phyloP scores from a whole-genome alignment of 2,113 vertebrate species.

The Sylvietta virens region DNA sequence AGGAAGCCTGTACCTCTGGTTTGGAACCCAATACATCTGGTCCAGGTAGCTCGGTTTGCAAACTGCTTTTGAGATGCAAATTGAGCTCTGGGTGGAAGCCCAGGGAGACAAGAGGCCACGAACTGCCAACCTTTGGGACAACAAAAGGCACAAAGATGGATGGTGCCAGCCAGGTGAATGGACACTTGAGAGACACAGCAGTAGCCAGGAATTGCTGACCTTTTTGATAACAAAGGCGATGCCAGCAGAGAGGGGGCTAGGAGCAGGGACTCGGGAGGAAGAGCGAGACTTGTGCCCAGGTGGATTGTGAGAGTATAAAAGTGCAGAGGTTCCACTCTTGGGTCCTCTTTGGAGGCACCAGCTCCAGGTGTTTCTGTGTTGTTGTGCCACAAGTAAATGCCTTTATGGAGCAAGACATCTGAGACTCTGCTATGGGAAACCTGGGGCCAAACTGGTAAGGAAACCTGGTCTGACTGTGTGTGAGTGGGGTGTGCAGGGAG shows the following conservation, averaged over 20 bases:
- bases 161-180: not conserved
- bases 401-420: not conserved
- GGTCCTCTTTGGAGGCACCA: not conserved
- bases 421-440: not conserved
- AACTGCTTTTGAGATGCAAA: not conserved
- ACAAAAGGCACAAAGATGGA: not conserved
- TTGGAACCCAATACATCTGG: not conserved
- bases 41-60: not conserved
- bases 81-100: not conserved
- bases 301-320: not conserved
- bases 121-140: not conserved
- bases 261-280: not conserved
- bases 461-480: not conserved
- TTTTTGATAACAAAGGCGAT: not conserved
- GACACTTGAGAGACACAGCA: not conserved
- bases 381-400: not conserved
- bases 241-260: not conserved
- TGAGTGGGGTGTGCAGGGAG: not conserved
- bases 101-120: not conserved
- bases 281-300: fast-evolving
- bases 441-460: not conserved
- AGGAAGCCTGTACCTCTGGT: not conserved
- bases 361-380: not conserved
- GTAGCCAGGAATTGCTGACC: not conserved
- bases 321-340: not conserved